phyloP scores from a whole-genome alignment of 2,797 vertebrate genomes.

The Rhadinocentrus ornatus region DNA sequence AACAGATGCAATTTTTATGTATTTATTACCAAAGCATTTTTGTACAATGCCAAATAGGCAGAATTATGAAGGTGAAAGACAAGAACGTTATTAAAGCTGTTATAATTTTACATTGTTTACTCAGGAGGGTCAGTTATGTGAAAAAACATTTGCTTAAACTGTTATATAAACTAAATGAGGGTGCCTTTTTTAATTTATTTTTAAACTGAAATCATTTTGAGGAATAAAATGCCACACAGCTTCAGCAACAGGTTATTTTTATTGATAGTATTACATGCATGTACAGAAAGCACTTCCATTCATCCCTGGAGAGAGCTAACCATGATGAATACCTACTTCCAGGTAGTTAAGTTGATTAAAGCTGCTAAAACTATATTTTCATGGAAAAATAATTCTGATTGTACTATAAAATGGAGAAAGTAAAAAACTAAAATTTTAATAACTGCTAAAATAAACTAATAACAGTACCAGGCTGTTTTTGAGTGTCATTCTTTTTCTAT shows the following conservation, averaged over 20 bases:
- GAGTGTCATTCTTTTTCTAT: slow-evolving; percentile 54
- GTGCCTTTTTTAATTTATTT: not conserved
- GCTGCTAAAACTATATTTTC: slow-evolving; percentile 72
- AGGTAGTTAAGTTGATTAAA: slow-evolving; percentile 74
- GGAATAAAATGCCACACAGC: slow-evolving; percentile 9
- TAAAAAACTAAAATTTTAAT: slow-evolving; percentile 73
- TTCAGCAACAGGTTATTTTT: slow-evolving; percentile 65
- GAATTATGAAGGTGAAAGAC: slow-evolving; percentile 28
- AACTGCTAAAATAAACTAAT: slow-evolving; percentile 56
- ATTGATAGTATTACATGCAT: slow-evolving; percentile 70
- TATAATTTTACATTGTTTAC: slow-evolving; percentile 8
- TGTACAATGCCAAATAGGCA: slow-evolving; percentile 4
- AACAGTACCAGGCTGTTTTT: slow-evolving; percentile 44
- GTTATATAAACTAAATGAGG: slow-evolving; percentile 28
- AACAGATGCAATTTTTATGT: slow-evolving; percentile 42
- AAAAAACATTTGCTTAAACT: slow-evolving; percentile 12
- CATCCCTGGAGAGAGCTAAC: slow-evolving; percentile 52
- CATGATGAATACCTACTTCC: slow-evolving; percentile 60
- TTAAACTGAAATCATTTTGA: not conserved
- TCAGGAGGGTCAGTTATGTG: not conserved
- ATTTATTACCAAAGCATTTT: slow-evolving; percentile 16
- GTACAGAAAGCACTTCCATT: slow-evolving; percentile 63
- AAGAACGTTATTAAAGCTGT: slow-evolving; percentile 1
- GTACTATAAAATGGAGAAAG: slow-evolving; percentile 75
- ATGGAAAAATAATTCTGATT: slow-evolving; percentile 77